Percentiles rank a stretch among this genome's conserved stretches.
Conservation (phyloP, 1,140 invertebrate genomes). For the Cydia fagiglandana region DNA sequence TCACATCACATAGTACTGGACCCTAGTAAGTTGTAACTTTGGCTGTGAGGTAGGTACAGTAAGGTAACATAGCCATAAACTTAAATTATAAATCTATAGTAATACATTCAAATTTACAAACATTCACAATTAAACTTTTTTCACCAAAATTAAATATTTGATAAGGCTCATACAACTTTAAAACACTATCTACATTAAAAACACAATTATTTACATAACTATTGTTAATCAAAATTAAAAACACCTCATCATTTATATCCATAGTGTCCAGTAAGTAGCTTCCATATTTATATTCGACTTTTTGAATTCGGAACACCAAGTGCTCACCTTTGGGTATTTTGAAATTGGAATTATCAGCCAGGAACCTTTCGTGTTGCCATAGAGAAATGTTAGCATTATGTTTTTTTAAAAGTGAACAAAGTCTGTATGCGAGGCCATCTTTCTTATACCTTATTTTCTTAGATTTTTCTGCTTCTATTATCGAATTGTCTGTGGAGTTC, state of each 20-base stretch:
- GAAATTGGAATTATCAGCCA: slow-evolving; percentile 66
- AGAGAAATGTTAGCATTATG: slow-evolving; percentile 57
- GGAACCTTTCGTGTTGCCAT: slow-evolving; percentile 69
- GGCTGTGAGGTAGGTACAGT: no score
- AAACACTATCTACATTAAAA: slow-evolving; percentile 45
- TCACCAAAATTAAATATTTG: slow-evolving; percentile 45
- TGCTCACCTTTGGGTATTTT: slow-evolving; percentile 58
- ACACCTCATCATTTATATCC: slow-evolving; percentile 46
- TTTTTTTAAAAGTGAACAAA: slow-evolving; percentile 62
- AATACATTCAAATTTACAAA: slow-evolving; percentile 61
- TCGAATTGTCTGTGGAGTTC: slow-evolving; percentile 28
- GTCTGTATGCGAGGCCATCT: slow-evolving; percentile 56
- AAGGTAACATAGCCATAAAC: no score
- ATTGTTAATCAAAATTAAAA: slow-evolving; percentile 58
- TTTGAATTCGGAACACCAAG: slow-evolving; percentile 52
- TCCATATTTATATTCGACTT: slow-evolving; percentile 56
- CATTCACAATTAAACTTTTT: slow-evolving; percentile 60
- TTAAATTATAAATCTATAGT: slow-evolving; percentile 23
- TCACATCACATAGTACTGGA: no score
- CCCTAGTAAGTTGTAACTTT: no score
- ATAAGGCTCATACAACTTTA: slow-evolving; percentile 66
- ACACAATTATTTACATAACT: slow-evolving; percentile 47
- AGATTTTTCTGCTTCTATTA: slow-evolving; percentile 40
- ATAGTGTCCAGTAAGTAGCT: slow-evolving; percentile 52
- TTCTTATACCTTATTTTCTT: slow-evolving; percentile 67